Conservation (phyloP, 2,888 invertebrate genomes). For the Eupithecia vulgata region DNA sequence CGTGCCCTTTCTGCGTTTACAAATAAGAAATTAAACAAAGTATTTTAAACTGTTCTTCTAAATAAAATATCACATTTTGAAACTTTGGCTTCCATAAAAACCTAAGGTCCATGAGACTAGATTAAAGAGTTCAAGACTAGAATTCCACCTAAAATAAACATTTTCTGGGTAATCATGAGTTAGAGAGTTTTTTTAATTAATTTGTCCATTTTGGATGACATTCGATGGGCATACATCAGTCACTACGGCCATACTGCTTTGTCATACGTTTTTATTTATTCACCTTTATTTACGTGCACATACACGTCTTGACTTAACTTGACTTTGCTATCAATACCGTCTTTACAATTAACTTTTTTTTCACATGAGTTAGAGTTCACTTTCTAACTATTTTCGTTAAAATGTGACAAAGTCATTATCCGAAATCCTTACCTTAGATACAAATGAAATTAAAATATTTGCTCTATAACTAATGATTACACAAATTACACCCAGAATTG, state of each 20-base stretch:
- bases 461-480: slow-evolving; percentile 24
- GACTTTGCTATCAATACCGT: too few species aligned
- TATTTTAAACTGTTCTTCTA: slow-evolving; percentile 38
- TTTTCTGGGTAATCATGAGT: slow-evolving; percentile 11
- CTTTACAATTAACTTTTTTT: too few species aligned
- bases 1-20: slow-evolving; percentile 40
- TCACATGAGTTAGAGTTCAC: too few species aligned
- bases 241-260: neutral
- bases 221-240: neutral
- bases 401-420: neutral
- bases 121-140: slow-evolving; percentile 29
- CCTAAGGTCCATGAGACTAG: slow-evolving; percentile 37
- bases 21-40: slow-evolving; percentile 29
- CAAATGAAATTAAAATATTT: neutral
- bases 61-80: slow-evolving; percentile 48
- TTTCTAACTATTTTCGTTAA: neutral
- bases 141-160: slow-evolving; percentile 27
- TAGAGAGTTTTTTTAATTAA: neutral
- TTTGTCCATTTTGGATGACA: neutral
- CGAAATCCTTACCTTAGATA: neutral
- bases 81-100: slow-evolving; percentile 45
- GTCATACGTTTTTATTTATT: neutral
- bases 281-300: neutral
- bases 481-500: slow-evolving; percentile 10
- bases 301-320: neutral